Conservation (phyloP, 2,113 vertebrate species). For the Gymnocephalus cernua region DNA sequence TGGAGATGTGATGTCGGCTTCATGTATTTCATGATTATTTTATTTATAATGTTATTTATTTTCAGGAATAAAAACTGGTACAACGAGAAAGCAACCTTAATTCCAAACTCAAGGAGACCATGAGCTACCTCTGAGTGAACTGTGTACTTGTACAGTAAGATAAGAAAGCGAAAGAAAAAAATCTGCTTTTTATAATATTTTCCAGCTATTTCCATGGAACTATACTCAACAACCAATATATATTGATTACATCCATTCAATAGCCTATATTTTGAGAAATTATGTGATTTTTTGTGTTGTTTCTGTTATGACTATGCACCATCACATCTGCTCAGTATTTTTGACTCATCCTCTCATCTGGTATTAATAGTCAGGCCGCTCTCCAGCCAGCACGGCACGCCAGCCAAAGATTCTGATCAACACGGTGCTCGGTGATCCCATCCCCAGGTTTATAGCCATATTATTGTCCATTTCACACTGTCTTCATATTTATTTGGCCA, state of each 20-base stretch:
- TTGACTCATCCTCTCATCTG: constrained; percentile 76
- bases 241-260: constrained; percentile 7
- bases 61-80: too few relatives aligned
- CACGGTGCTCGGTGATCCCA: constrained; percentile 24
- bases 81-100: too few relatives aligned
- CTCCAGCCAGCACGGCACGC: constrained; percentile 49
- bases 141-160: background rate
- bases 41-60: too few relatives aligned
- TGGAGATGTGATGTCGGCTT: background rate
- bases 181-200: background rate
- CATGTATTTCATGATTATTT: background rate
- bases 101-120: background rate
- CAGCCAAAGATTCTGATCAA: constrained; percentile 57
- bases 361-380: constrained; percentile 66
- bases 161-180: background rate
- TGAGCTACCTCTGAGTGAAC: constrained; percentile 13
- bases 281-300: constrained; percentile 31
- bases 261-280: constrained; percentile 16
- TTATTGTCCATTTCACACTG: constrained; percentile 51
- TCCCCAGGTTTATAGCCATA: constrained; percentile 43
- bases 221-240: background rate
- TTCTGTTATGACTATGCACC: constrained; percentile 49
- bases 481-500: constrained; percentile 22
- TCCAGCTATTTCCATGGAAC: constrained; percentile 5
- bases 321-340: constrained; percentile 72